Percentiles rank a stretch among this genome's conserved stretches.
phyloP scores from a whole-genome alignment of 2,797 vertebrate genomes.

The Petrocephalus schoutedeni region DNA sequence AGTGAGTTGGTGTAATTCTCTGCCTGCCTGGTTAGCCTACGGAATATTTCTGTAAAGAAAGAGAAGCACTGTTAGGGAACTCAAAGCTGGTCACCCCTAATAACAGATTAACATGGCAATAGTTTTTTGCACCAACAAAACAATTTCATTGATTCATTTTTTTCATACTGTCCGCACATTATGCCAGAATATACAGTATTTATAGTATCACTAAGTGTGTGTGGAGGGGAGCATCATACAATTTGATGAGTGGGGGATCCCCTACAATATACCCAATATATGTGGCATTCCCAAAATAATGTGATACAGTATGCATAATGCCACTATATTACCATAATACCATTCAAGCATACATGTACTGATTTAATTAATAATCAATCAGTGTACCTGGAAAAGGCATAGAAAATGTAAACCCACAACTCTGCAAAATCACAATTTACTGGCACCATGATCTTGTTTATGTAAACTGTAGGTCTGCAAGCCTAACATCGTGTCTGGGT shows the following conservation, averaged over 20 bases:
- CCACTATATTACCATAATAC: too few species aligned
- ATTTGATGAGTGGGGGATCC: not conserved
- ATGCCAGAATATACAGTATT: not conserved
- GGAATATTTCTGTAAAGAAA: slow-evolving; percentile 69
- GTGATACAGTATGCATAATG: too few species aligned
- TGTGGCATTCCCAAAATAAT: too few species aligned
- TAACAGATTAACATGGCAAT: not conserved
- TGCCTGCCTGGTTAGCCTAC: slow-evolving; percentile 69
- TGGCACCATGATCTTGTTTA: not conserved
- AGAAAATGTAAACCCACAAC: not conserved
- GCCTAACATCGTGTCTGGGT: not conserved
- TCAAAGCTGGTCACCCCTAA: not conserved
- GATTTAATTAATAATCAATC: not conserved
- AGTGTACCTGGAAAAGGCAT: not conserved
- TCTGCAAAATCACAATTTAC: not conserved
- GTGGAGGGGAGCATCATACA: not conserved
- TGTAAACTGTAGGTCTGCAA: not conserved
- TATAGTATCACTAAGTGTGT: not conserved
- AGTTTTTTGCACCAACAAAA: not conserved
- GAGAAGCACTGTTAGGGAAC: not conserved
- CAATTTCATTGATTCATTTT: not conserved
- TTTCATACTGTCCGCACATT: not conserved
- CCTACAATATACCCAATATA: too few species aligned
- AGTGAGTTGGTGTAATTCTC: slow-evolving; percentile 70
- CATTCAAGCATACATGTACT: not conserved